Evolutionary conservation across 2,888 invertebrate species (phyloP), one percentile per base, ranked within the genome.

Genomic region (Ectobius pallidus): DNA sequence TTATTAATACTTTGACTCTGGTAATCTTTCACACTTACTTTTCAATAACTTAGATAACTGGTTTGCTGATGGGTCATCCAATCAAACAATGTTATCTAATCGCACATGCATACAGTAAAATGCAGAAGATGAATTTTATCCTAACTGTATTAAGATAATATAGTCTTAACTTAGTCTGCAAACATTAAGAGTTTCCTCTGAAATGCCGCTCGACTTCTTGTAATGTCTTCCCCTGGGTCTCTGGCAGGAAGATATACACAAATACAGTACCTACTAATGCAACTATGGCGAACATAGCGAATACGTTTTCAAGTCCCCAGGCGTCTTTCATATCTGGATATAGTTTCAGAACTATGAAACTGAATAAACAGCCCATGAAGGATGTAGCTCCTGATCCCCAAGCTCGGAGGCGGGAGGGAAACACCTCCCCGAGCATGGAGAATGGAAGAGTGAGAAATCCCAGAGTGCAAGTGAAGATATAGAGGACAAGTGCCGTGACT

Each of bases 361-460:
- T 86, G 75, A 87, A 87, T 3, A 84, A 77, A 73, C 87, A 88
- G 1, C 83, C 86, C 0, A 83, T 73, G 49, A 84, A 84, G 0
- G 85, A 83, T 0, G 85, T 84, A 1, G 85, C 69, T 0, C 87
- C 86, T 0, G 85, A 83, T 0, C 87, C 84, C 4, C 77, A 67
- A 4, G 87, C 87, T 32, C 87, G 83, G 0, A 87, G 84, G 69
- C 85, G 84, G 9, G 83, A 77, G 0, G 88, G 87, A 75, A 85
- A 88, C 7, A 88, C 81, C 77, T 88, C 88, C 1, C 87, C 87
- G 0, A 87, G 79, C 85, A 88, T 84, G 0, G 87, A 87, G 78
- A 86, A 88, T 0, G 88, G 88, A 3, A 88, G 77, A 0, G 86
- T 85, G n/a, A 87, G 79, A 75, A 87, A 87, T 0, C 88, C 88